A percentile compares a stretch with the other conserved stretches of the same genome.
Conservation (phyloP, 2,797 vertebrate genomes). For the Acanthornis magna region DNA sequence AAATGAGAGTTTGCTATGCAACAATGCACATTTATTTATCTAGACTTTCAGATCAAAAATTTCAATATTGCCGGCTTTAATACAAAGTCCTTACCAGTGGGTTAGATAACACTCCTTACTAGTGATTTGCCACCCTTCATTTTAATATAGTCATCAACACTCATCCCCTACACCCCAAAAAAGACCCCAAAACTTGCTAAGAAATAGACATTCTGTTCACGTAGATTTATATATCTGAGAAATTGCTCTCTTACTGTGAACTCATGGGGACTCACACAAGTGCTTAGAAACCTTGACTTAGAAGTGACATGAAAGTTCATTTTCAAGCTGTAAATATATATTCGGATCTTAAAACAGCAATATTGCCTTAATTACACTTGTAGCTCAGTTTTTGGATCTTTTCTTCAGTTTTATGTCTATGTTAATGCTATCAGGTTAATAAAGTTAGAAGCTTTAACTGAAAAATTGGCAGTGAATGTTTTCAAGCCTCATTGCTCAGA, state of each 20-base stretch:
- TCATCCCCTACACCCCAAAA: fast-evolving
- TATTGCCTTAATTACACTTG: slow-evolving; percentile 42
- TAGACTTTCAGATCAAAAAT: background rate
- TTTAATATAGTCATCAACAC: background rate
- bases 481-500: slow-evolving; percentile 29
- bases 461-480: slow-evolving; percentile 2
- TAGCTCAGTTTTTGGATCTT: background rate
- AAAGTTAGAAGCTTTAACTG: slow-evolving; percentile 10
- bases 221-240: background rate
- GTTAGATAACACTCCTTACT: background rate
- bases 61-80: background rate
- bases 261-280: background rate
- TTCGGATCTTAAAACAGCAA: background rate
- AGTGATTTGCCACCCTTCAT: background rate
- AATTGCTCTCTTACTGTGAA: background rate
- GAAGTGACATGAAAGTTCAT: background rate
- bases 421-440: slow-evolving; percentile 7
- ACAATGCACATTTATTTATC: background rate
- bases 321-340: slow-evolving; percentile 1
- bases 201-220: background rate
- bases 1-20: background rate
- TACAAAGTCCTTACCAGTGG: background rate
- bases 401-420: slow-evolving; percentile 19
- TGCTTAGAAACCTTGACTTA: background rate
- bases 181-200: background rate